These are phyloP conservation scores for Galagoides demidoff DNA, from an alignment of 2,797 vertebrate genomes.

Conservation along the genomic window DNA sequence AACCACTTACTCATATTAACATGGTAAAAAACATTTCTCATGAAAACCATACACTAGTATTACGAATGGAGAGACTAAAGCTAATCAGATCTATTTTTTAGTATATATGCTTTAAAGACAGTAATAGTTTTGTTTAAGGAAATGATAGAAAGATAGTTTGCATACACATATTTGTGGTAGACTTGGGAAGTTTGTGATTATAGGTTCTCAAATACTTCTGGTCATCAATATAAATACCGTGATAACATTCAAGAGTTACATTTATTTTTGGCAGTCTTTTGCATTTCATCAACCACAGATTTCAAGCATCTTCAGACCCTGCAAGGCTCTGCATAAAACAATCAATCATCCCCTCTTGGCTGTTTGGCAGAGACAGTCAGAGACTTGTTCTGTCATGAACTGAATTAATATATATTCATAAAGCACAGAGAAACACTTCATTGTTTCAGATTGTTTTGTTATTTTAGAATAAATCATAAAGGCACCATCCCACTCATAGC, in stretches of 20 bases:
- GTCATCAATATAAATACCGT: slow-evolving; percentile 79
- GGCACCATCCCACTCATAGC: slow-evolving; percentile 60
- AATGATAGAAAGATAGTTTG: slow-evolving; percentile 35
- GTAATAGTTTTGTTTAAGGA: slow-evolving; percentile 52
- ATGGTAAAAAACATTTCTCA: neutral
- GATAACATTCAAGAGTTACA: slow-evolving; percentile 77
- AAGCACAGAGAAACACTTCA: slow-evolving; percentile 81
- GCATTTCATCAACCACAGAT: slow-evolving; percentile 76
- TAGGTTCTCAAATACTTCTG: slow-evolving; percentile 45
- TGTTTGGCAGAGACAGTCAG: slow-evolving; percentile 77
- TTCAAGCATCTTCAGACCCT: slow-evolving; percentile 79
- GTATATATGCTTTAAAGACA: neutral
- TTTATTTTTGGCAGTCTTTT: slow-evolving; percentile 80
- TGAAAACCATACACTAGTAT: neutral
- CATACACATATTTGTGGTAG: slow-evolving; percentile 23
- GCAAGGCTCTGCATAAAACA: slow-evolving; percentile 77
- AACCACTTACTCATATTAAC: neutral
- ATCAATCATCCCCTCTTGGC: slow-evolving; percentile 82
- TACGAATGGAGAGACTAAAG: neutral
- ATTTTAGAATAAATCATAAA: slow-evolving; percentile 81
- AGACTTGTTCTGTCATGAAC: slow-evolving; percentile 84
- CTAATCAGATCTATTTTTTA: slow-evolving; percentile 26
- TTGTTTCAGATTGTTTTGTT: slow-evolving; percentile 86
- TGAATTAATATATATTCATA: slow-evolving; percentile 81
- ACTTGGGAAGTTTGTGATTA: slow-evolving; percentile 43